phyloP scores from a whole-genome alignment of 2,113 vertebrate genomes.

The Stomatorhinus ivindoensis region DNA sequence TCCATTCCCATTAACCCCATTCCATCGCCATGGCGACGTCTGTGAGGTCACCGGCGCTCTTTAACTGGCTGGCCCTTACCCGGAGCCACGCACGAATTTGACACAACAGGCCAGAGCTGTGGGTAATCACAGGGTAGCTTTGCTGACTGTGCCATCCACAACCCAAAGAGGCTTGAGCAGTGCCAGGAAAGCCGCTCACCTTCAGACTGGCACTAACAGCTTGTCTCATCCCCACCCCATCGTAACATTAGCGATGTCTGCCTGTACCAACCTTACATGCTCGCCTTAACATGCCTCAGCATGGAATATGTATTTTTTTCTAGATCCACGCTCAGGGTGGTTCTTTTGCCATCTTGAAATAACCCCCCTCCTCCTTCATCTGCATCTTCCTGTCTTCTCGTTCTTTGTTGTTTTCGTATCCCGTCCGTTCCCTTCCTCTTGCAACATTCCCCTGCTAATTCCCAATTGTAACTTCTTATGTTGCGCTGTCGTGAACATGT shows the following conservation, averaged over 20 bases:
- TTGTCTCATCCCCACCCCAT: slow-evolving; percentile 28
- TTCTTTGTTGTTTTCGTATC: slow-evolving; percentile 40
- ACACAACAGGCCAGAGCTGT: slow-evolving; percentile 26
- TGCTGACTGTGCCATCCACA: slow-evolving; percentile 10
- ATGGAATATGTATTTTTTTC: slow-evolving; percentile 50
- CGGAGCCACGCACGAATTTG: slow-evolving; percentile 14
- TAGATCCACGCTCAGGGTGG: slow-evolving; percentile 50
- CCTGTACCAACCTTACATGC: slow-evolving; percentile 70
- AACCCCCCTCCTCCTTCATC: slow-evolving; percentile 25
- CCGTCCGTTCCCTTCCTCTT: slow-evolving; percentile 46
- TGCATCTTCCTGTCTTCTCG: slow-evolving; percentile 51
- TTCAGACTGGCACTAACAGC: slow-evolving; percentile 28
- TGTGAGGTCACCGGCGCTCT: slow-evolving; percentile 41
- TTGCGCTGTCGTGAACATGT: slow-evolving; percentile 11
- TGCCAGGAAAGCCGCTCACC: neutral
- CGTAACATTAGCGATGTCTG: slow-evolving; percentile 57
- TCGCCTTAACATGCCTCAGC: slow-evolving; percentile 71
- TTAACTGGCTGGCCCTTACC: slow-evolving; percentile 41
- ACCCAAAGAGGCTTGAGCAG: slow-evolving; percentile 20
- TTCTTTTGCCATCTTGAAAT: slow-evolving; percentile 36
- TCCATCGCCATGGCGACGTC: slow-evolving; percentile 55
- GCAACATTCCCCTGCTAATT: slow-evolving; percentile 55
- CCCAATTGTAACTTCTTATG: slow-evolving; percentile 49
- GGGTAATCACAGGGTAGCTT: slow-evolving; percentile 28
- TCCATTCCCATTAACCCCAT: slow-evolving; percentile 69